Base-by-base conservation (phyloP, 2,888 invertebrate species). In the Heliconius charithonia region DNA sequence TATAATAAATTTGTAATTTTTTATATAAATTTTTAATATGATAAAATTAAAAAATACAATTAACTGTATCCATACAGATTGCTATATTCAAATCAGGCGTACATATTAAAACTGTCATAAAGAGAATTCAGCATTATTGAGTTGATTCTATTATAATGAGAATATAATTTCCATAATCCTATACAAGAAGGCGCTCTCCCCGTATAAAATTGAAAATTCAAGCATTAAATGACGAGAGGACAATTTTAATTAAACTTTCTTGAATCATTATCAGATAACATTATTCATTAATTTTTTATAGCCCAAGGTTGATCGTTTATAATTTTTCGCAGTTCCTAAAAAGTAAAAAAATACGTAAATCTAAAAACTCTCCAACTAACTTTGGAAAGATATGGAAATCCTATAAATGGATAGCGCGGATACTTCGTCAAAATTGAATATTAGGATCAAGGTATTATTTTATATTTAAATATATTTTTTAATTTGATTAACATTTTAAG, bases 221-320 rank as follows among this genome's bases (percentile, higher is more conserved):
- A 89, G 90, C 90, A 93, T 92, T 91, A 92, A 90, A 84, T 86
- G 86, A 85, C 85, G 86, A 87, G 87, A 91, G 89, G 87, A 88
- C 89, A 93, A 94, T 91, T 94, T 94, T 92, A 94, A 94, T 94
- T 94, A 93, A 94, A 93, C 93, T 93, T 93, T 87, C 85, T 88
- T 87, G 89, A 91, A 93, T 92, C 92, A 91, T 94, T 93, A 94
- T 93, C 92, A 92, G 94, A 95, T 94, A 94, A 94, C 93, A 94
- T 93, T 93, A 94, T 93, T 94, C 93, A 94, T 94, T 94, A 95
- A 95, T 94, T 94, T 94, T 91, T 93, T 94, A 94, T 91, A 90
- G 90, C 90, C 89, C 87, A 88, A 89, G 89, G 90, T 89, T 92
- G 91, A 93, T 92, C 90, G 86, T 90, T 92, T 92, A 93, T 93